These are phyloP conservation scores for Eumerus sabulonum DNA, from an alignment of 2,888 invertebrate species.

Conservation along the genomic window DNA sequence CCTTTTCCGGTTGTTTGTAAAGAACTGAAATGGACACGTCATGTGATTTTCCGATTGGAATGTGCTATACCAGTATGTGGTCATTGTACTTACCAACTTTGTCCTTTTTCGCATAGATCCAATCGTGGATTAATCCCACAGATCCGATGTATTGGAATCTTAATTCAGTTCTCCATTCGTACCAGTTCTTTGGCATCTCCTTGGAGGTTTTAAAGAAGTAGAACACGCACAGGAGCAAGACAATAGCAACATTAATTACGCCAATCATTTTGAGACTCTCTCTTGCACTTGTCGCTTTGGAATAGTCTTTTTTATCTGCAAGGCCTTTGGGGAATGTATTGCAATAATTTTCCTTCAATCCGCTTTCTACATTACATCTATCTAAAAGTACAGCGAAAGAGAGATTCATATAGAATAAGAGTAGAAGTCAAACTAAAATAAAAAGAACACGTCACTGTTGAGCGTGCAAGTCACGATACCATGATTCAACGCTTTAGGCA, in stretches of 20 bases:
- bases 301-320: slow-evolving; percentile 19
- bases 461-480: too few species aligned
- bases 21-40: slow-evolving; percentile 80
- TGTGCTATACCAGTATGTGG: too few species aligned
- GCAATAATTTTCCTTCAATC: background rate
- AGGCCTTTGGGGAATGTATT: background rate
- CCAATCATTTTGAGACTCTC: slow-evolving; percentile 22
- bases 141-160: slow-evolving; percentile 76
- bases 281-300: background rate
- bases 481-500: too few species aligned
- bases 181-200: slow-evolving; percentile 77
- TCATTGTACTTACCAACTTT: slow-evolving; percentile 75
- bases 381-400: slow-evolving; percentile 4
- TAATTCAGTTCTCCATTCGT: slow-evolving; percentile 77
- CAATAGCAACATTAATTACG: slow-evolving; percentile 66
- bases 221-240: slow-evolving; percentile 73
- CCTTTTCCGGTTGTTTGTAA: slow-evolving; percentile 83
- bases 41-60: background rate
- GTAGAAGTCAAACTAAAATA: too few species aligned
- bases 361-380: slow-evolving; percentile 10
- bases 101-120: slow-evolving; percentile 73
- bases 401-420: too few species aligned
- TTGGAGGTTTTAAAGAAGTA: slow-evolving; percentile 77
- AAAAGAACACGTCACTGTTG: too few species aligned
- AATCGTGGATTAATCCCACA: slow-evolving; percentile 76